These are phyloP conservation scores for Onychomys arenicola DNA, from an alignment of 2,797 vertebrate genomes.

Conservation along the genomic window DNA sequence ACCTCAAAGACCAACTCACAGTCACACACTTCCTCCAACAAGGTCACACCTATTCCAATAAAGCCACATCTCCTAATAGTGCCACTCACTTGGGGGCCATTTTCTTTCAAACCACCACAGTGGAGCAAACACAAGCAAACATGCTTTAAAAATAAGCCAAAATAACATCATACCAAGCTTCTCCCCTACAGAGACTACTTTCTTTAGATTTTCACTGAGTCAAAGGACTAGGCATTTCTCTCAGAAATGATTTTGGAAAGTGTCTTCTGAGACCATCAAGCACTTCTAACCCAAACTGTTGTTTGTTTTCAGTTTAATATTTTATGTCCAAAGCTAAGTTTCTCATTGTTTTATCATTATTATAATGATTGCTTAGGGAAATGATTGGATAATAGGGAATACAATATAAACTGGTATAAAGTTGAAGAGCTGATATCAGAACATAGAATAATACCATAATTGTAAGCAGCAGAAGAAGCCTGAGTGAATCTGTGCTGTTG, in stretches of 20 bases:
- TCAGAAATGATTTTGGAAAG: conserved; percentile 30
- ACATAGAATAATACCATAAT: not conserved
- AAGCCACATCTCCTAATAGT: not conserved
- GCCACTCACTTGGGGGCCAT: not conserved
- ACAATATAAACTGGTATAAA: not conserved
- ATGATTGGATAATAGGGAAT: conserved; percentile 32
- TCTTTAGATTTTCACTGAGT: conserved; percentile 43
- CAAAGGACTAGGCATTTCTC: not conserved
- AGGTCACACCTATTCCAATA: not conserved
- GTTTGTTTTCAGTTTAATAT: conserved; percentile 12
- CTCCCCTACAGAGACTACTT: not conserved
- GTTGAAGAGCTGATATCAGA: conserved; percentile 24
- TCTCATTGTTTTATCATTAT: conserved; percentile 45
- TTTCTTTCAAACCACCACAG: not conserved
- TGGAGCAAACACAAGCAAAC: conserved; percentile 14
- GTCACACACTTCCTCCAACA: not conserved
- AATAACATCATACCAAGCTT: not conserved
- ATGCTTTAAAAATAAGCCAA: not conserved
- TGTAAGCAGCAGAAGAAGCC: not conserved
- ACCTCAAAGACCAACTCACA: not conserved
- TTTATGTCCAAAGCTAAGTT: conserved; percentile 19
- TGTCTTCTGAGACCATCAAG: not conserved
- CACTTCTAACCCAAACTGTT: not conserved
- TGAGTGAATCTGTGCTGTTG: not conserved
- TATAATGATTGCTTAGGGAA: not conserved